These are phyloP conservation scores for Chaetops frenatus DNA, from an alignment of 2,113 vertebrate species.

Conservation along the genomic window DNA sequence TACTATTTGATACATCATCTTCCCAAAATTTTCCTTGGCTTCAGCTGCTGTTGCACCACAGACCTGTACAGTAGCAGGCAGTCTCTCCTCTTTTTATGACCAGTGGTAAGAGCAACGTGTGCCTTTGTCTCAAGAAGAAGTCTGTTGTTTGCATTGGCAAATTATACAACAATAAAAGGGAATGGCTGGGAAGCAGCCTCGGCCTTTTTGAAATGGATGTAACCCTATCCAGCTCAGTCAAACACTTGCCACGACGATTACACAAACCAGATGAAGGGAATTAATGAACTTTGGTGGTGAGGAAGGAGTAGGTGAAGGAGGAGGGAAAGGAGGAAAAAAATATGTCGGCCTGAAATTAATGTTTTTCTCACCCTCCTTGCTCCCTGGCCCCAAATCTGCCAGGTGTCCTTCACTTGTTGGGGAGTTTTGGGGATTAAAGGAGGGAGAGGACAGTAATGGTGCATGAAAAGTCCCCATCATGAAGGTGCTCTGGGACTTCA, in stretches of 20 bases:
- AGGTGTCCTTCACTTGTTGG: background rate
- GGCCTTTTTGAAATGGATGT: conserved; percentile 25
- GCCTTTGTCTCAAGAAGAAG: background rate
- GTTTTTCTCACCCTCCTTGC: background rate
- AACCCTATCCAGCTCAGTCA: background rate
- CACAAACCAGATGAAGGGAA: conserved; percentile 49
- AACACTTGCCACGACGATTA: background rate
- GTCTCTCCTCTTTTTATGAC: background rate
- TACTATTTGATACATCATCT: background rate
- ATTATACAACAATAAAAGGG: conserved; percentile 35
- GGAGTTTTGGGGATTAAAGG: background rate
- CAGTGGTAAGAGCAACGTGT: background rate
- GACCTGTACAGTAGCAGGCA: background rate
- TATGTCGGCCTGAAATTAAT: background rate
- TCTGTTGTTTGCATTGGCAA: conserved; percentile 35
- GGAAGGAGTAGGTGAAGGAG: background rate
- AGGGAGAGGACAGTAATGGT: background rate
- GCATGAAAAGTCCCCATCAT: rapidly evolving
- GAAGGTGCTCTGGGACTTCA: background rate
- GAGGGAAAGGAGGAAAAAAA: background rate
- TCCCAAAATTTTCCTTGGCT: background rate
- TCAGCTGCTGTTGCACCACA: background rate
- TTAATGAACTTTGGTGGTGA: conserved; percentile 3
- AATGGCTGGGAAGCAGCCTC: background rate
- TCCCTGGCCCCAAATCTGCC: background rate